These are phyloP conservation scores for Heliocidaris erythrogramma DNA, from an alignment of 35 echinoderm and acorn worm species.

Conservation along the genomic window DNA sequence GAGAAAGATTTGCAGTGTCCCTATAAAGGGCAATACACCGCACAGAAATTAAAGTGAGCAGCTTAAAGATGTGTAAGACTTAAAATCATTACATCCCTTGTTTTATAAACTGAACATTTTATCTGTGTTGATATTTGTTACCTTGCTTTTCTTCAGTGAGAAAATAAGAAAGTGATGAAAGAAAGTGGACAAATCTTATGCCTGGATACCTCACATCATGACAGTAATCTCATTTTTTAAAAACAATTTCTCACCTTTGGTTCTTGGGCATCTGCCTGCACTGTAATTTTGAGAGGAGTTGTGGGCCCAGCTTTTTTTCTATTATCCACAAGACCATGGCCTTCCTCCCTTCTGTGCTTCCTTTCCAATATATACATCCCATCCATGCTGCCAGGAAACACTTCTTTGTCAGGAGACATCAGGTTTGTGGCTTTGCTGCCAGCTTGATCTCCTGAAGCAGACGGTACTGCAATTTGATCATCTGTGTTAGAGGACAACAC, in stretches of 20 bases:
- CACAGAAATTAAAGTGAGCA: too few species aligned
- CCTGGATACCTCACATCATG: too few species aligned
- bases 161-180: too few species aligned
- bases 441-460: background rate
- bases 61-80: too few species aligned
- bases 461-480: background rate
- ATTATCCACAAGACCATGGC: background rate
- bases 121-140: too few species aligned
- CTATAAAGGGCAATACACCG: too few species aligned
- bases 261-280: background rate
- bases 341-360: background rate
- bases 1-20: too few species aligned
- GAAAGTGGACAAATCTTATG: too few species aligned
- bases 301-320: background rate
- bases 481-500: background rate
- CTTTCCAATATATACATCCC: background rate
- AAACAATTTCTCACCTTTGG: background rate
- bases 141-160: too few species aligned
- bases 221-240: too few species aligned
- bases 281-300: background rate
- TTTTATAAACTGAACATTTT: too few species aligned
- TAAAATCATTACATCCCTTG: too few species aligned
- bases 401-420: background rate
- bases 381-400: background rate
- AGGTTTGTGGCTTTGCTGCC: background rate